Evolutionary conservation across 1,140 invertebrate species (phyloP), one percentile per base, ranked within the genome.

Genomic region (Yoshiicerus persimilis): DNA sequence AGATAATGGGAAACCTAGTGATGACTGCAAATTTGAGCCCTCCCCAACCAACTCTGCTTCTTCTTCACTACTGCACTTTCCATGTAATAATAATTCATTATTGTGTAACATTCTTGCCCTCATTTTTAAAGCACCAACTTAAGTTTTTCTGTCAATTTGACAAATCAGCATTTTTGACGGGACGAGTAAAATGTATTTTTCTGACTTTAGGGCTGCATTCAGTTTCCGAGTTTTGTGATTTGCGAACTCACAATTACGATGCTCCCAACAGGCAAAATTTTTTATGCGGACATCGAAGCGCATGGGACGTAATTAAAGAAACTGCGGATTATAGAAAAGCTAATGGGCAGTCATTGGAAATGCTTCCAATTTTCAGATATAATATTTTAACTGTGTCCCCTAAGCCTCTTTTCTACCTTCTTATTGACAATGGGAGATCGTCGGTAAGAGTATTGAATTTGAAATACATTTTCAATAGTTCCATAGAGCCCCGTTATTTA

Each of bases 251-350:
- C 88, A 92, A 93, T 86, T 84, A 83, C 25, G 85, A 90, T n/a
- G 91, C 92, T 10, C 93, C 92, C 0, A 93, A 92, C 47, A 91
- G 91, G 47, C 93, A 94, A 27, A 94, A 94, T 91, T 83, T 89
- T 9, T 90, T 93, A 47, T 94, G 93, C 89, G 89, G 91, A 13
- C 91, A 91, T 39, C 87, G 91, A 41, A 93, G 92, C 87, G 91
- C 92, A 0, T 92, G 92, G 92, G 92, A 93, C 77, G 91, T 93
- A 9, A 92, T 94, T 88, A 86, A 86, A 23, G 87, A 91, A 83
- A 92, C 93, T 86, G 13, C 83, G 0, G 93, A 94, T 87, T 93
- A n/a, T 23, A 83, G 56, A 66, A 4, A 2, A 30, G 88, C 27
- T 1, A n/a, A 32, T 20, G 75, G 32, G 5, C 20, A 30, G 4